Evolutionary conservation across 2,113 vertebrate genomes (phyloP).

Genomic region (Ophiodon elongatus): DNA sequence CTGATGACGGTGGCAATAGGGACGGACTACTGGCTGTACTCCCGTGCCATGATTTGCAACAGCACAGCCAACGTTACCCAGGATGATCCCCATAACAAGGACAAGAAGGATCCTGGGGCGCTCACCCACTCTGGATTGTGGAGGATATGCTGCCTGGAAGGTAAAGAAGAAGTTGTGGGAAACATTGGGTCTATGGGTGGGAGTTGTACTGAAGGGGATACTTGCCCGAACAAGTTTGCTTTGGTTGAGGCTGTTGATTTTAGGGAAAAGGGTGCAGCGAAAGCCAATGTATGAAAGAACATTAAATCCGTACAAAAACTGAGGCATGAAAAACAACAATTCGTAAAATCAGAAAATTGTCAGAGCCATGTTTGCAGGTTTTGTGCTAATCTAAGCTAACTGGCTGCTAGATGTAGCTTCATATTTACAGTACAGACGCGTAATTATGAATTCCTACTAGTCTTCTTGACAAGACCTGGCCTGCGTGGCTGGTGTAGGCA

Average conservation of each 20-base stretch:
- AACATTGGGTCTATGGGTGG: constrained; percentile 4
- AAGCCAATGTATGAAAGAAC: neutral
- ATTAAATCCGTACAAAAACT: neutral
- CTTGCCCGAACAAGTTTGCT: neutral
- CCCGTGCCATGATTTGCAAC: constrained; percentile 93
- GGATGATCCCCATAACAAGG: constrained; percentile 89
- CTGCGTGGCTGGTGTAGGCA: neutral
- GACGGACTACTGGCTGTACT: constrained; percentile 97
- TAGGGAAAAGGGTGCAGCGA: neutral
- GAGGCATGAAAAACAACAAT: neutral
- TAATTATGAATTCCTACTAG: neutral
- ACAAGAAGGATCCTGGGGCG: constrained; percentile 92
- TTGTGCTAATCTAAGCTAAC: neutral
- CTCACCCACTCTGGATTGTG: constrained; percentile 95
- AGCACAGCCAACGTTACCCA: constrained; percentile 88
- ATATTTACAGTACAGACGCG: neutral
- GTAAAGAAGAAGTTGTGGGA: constrained; percentile 69
- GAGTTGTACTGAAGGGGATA: neutral
- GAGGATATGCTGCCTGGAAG: constrained; percentile 96
- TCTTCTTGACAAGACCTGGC: neutral
- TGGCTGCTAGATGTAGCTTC: neutral
- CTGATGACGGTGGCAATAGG: constrained; percentile 97
- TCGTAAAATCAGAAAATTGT: neutral
- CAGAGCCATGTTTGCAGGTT: neutral
- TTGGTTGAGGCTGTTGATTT: constrained; percentile 3